Evolutionary conservation across 1,140 invertebrate genomes (phyloP).

Genomic region (Pachypeltis micranthus): DNA sequence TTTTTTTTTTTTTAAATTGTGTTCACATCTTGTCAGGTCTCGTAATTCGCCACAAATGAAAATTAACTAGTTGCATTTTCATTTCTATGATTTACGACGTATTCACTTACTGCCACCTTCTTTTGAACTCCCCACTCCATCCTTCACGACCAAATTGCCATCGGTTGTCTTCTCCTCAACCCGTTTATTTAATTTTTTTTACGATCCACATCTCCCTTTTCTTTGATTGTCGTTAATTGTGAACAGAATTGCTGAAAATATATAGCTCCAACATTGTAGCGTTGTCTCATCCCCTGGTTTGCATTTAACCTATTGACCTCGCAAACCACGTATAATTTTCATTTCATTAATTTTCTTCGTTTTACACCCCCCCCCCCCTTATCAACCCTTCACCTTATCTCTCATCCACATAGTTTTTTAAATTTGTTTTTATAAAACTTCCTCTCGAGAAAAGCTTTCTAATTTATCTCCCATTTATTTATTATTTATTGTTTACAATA

Average conservation of each 20-base stretch:
- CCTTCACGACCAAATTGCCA: too few species aligned
- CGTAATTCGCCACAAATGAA: too few species aligned
- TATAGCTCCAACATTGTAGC: not conserved
- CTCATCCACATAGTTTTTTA: conserved; percentile 1
- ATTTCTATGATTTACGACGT: too few species aligned
- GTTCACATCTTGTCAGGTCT: too few species aligned
- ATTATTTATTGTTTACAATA: conserved; percentile 5
- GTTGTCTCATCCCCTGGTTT: not conserved
- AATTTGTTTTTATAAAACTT: not conserved
- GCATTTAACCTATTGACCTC: not conserved
- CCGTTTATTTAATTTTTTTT: not conserved
- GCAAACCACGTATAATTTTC: conserved; percentile 2
- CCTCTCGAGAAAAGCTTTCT: not conserved
- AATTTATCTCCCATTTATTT: conserved; percentile 10
- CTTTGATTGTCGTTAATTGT: not conserved
- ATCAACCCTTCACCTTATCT: not conserved
- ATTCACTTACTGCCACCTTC: too few species aligned
- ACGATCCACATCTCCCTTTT: not conserved
- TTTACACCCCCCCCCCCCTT: not conserved
- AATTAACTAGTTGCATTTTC: too few species aligned
- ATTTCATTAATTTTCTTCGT: not conserved
- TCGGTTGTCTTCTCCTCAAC: not conserved
- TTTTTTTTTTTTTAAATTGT: too few species aligned
- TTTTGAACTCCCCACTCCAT: not conserved
- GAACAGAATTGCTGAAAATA: conserved; percentile 5